Percentiles rank a stretch among this genome's conserved stretches.
Evolutionary conservation across 2,888 invertebrate genomes (phyloP).

Genomic region (Patella depressa): DNA sequence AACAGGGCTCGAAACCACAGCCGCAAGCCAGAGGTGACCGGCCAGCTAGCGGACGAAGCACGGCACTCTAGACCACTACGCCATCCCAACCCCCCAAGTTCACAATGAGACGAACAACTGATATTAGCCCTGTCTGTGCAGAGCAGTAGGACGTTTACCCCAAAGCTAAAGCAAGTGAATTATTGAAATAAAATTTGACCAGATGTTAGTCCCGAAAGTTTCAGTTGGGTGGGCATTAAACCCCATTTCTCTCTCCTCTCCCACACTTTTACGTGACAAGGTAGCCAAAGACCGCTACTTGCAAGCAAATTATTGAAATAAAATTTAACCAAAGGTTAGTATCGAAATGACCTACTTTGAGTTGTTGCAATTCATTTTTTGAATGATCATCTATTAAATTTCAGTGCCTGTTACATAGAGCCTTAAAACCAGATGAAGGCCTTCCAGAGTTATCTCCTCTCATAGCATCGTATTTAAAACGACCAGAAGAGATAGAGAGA

Average conservation of each 20-base stretch:
- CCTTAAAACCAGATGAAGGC: conserved; percentile 76
- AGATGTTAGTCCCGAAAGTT: background rate
- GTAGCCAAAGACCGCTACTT: too few relatives aligned
- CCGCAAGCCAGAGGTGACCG: too few relatives aligned
- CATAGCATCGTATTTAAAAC: conserved; percentile 66
- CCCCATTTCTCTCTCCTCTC: background rate
- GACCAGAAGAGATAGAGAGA: conserved; percentile 61
- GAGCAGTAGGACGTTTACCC: too few relatives aligned
- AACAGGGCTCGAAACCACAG: too few relatives aligned
- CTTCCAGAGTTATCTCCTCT: conserved; percentile 73
- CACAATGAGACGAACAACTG: too few relatives aligned
- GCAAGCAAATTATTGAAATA: too few relatives aligned
- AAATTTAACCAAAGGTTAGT: too few relatives aligned
- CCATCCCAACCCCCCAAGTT: too few relatives aligned
- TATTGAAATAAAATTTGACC: background rate
- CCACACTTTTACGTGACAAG: too few relatives aligned
- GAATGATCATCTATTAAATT: conserved; percentile 18
- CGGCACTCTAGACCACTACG: too few relatives aligned
- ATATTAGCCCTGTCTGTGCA: too few relatives aligned
- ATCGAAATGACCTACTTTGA: background rate
- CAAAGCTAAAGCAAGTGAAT: background rate
- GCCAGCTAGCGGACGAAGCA: too few relatives aligned
- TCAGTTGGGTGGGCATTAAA: background rate
- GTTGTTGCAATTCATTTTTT: background rate
- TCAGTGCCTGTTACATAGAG: conserved; percentile 76